A percentile compares a stretch with the other conserved stretches of the same genome.
Evolutionary conservation across 2,113 vertebrate genomes (phyloP).

Genomic region (Scortum barcoo): DNA sequence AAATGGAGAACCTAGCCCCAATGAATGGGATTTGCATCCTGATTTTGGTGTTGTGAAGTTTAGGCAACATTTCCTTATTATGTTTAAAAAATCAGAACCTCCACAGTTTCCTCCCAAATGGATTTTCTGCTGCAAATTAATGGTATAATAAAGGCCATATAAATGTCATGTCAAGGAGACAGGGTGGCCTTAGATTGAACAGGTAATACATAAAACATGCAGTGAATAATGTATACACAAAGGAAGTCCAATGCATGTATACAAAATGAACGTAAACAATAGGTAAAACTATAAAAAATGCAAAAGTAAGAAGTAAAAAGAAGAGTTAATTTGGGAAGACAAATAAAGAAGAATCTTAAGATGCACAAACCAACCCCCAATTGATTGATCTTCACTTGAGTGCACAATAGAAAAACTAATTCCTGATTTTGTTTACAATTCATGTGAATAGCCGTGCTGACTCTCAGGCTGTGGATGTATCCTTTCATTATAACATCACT

Average conservation of each 20-base stretch:
- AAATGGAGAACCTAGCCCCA: no score
- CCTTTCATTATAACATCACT: slow-evolving; percentile 26
- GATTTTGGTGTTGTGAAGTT: no score
- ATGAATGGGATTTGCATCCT: no score
- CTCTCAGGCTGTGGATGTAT: neutral
- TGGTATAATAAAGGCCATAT: no score
- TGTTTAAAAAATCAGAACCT: no score
- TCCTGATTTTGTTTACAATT: slow-evolving; percentile 32
- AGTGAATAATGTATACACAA: no score
- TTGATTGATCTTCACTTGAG: no score
- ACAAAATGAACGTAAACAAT: neutral
- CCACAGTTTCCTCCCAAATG: neutral
- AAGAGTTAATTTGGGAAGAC: neutral
- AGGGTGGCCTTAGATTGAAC: neutral
- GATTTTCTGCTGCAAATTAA: neutral
- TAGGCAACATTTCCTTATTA: no score
- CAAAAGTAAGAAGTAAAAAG: neutral
- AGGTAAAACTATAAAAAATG: neutral
- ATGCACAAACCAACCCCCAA: no score
- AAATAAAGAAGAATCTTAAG: no score
- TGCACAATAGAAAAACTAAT: no score
- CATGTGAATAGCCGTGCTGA: slow-evolving; percentile 9
- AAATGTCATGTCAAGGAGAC: neutral
- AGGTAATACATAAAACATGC: neutral
- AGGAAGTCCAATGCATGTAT: neutral